Base-by-base conservation (phyloP, 64 coral and sea anemone genomes). In the Montipora foliosa region DNA sequence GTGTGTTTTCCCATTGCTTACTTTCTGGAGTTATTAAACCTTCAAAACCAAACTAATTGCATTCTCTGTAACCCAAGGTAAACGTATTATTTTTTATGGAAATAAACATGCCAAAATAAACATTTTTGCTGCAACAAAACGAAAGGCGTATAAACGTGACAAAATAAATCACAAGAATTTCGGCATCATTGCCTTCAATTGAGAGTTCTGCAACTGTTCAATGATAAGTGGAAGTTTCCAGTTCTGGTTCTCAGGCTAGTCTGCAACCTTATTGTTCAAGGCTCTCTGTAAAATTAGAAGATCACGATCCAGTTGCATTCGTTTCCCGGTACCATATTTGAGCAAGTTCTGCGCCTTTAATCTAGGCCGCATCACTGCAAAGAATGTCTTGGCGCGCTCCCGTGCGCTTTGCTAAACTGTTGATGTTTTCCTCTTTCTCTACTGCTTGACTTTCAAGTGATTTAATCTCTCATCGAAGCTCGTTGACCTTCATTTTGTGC, bases 201-300 rank as follows among this genome's bases (percentile, higher is more conserved):
- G 46, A 17, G 83, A 71, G 62, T 70, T 87, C 67, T 87, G 8
- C 74, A 67, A 74, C 49, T 87, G 24, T 49, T 87, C 55, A 48
- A 87, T 87, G 17, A 87, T 87, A 44, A 71, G 24, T 44, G 83
- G 83, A 48, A 87, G 83, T 71, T 48, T 67, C 66, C 61, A 87
- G 45, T 87, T 46, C 19, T 87, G 49, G 76, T 6, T 45, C 76
- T 79, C 78, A 73, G 50, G 6, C 71, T 73, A 88, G 13, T 88
- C 72, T 51, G 73, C 50, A 47, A 76, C 87, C 44, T 75, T 88
- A 5, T 88, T 88, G 44, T 85, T 85, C 4, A 88, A 66, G n/a
- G 87, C 73, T 51, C 87, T 76, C 55, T 88, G 87, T 50, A 87
- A 72, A 49, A 84, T 64, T 20, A 84, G 6, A 37, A 84, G 82